phyloP scores from a whole-genome alignment of 1,140 invertebrate genomes.

The Eueides isabella region DNA sequence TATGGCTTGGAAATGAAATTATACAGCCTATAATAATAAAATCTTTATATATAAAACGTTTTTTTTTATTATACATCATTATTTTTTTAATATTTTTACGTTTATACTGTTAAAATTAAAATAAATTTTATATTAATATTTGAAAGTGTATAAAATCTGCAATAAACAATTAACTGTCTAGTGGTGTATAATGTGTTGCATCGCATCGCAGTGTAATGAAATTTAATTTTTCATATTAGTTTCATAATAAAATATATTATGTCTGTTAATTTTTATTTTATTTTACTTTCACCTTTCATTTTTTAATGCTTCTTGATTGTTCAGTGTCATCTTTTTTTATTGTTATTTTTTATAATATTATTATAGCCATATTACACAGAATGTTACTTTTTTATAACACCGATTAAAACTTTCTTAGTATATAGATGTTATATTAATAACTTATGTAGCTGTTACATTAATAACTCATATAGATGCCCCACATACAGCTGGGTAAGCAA shows the following conservation, averaged over 20 bases:
- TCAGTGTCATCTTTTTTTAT: neutral
- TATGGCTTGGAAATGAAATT: no score
- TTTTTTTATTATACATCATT: neutral
- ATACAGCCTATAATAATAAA: neutral
- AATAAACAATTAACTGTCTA: neutral
- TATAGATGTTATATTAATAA: conserved; percentile 2
- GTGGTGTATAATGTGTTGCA: neutral
- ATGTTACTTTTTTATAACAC: conserved; percentile 4
- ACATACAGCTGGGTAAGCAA: no score
- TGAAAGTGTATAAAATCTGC: conserved; percentile 1
- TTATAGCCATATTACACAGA: neutral
- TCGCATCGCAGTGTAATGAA: neutral
- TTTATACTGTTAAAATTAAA: no score
- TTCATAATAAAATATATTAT: conserved; percentile 14
- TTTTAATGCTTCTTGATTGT: conserved; percentile 19
- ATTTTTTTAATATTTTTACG: neutral
- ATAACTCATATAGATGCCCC: neutral
- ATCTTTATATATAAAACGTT: neutral
- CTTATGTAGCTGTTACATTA: neutral
- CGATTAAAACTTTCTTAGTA: neutral
- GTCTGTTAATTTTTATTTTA: conserved; percentile 13
- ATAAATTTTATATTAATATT: no score
- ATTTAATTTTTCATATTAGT: conserved; percentile 12
- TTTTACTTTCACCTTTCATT: conserved; percentile 25
- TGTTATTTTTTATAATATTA: neutral